These are phyloP conservation scores for Hoplodrina blanda DNA, from an alignment of 2,888 invertebrate species.

Conservation along the genomic window DNA sequence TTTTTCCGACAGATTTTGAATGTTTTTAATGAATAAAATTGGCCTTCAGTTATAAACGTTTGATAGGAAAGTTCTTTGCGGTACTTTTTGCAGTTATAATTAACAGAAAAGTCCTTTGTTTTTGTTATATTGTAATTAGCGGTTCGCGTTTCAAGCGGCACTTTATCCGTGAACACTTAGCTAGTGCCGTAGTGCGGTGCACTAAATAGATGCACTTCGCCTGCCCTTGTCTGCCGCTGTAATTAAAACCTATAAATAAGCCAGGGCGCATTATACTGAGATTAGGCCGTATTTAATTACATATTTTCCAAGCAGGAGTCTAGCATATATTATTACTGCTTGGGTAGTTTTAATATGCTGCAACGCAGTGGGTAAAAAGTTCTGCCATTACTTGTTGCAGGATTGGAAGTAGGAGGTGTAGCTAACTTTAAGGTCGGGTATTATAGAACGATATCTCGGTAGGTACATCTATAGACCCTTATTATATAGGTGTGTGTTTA, in stretches of 20 bases:
- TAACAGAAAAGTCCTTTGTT: constrained; percentile 33
- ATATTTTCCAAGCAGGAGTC: constrained; percentile 1
- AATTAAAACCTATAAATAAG: constrained; percentile 60
- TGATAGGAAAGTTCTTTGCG: neutral
- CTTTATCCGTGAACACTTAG: constrained; percentile 16
- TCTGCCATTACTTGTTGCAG: neutral
- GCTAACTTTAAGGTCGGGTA: neutral
- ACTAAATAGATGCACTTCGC: constrained; percentile 38
- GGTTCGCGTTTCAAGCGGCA: constrained; percentile 50
- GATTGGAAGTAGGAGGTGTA: neutral
- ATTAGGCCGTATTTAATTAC: constrained; percentile 42
- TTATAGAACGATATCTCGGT: neutral
- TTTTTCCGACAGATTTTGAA: no score
- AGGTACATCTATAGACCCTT: no score
- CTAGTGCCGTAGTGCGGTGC: constrained; percentile 6
- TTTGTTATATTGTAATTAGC: constrained; percentile 47
- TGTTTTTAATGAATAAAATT: no score
- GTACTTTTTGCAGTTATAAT: constrained; percentile 32
- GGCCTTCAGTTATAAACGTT: neutral
- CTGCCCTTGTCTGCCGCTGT: constrained; percentile 37
- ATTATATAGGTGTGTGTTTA: no score
- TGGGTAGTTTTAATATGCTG: constrained; percentile 17
- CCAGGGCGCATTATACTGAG: constrained; percentile 34
- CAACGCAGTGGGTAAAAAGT: neutral
- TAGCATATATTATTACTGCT: constrained; percentile 11